Evolutionary conservation across 2,797 vertebrate genomes (phyloP).

Genomic region (Karalla daura): DNA sequence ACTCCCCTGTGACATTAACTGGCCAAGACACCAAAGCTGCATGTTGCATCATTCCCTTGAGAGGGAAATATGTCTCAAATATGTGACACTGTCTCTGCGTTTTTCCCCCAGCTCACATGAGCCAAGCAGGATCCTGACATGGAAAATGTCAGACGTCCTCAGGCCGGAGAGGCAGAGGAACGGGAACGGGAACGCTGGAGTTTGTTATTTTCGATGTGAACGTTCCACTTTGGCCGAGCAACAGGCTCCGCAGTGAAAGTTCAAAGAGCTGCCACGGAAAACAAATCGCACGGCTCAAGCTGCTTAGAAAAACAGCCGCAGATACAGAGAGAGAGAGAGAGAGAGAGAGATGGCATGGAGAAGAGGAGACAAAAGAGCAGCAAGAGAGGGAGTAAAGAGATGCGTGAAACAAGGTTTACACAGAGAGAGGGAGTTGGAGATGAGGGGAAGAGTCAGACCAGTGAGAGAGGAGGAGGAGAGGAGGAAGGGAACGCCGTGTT

Average conservation of each 20-base stretch:
- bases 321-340: conserved; percentile 14
- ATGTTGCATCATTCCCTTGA: conserved; percentile 53
- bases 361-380: neutral
- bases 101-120: neutral
- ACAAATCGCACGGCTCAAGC: conserved; percentile 38
- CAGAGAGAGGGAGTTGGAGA: neutral
- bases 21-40: neutral
- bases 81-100: conserved; percentile 7
- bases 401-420: conserved; percentile 4
- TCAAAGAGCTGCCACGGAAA: conserved; percentile 52
- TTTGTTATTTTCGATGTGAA: conserved; percentile 29
- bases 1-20: neutral
- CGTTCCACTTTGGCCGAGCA: conserved; percentile 47
- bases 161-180: neutral
- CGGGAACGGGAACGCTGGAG: neutral
- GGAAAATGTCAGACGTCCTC: conserved; percentile 15
- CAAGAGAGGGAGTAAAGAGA: neutral
- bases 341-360: conserved; percentile 20
- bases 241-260: conserved; percentile 32
- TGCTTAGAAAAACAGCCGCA: conserved; percentile 53
- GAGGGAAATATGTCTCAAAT: neutral
- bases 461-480: conserved; percentile 1
- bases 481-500: conserved; percentile 38
- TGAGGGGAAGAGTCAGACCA: conserved; percentile 18
- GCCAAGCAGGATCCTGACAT: neutral